Conservation (phyloP, 1,140 invertebrate species). For the Anagrus nilaparvatae region DNA sequence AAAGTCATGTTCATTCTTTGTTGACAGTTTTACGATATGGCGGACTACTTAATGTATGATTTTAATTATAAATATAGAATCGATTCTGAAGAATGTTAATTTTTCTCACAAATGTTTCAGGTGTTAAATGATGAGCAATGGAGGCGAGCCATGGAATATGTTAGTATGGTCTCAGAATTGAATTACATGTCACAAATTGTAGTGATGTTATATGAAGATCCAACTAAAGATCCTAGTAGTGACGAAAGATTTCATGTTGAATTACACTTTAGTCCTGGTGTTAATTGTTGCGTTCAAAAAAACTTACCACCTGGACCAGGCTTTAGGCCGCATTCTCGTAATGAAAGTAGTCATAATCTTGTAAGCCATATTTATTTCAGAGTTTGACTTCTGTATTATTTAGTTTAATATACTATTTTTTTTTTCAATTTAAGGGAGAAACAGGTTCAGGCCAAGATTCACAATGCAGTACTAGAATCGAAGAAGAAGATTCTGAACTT, state of each 20-base stretch:
- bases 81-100: neutral
- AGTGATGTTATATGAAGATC: slow-evolving; percentile 99
- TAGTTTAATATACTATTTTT: slow-evolving; percentile 1
- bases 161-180: slow-evolving; percentile 92
- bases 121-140: slow-evolving; percentile 90
- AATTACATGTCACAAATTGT: slow-evolving; percentile 99
- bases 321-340: slow-evolving; percentile 82
- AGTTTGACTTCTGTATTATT: neutral
- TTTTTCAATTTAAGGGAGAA: slow-evolving; percentile 24
- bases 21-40: slow-evolving; percentile 93
- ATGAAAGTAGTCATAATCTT: slow-evolving; percentile 50
- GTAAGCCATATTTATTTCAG: slow-evolving; percentile 20
- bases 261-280: slow-evolving; percentile 94
- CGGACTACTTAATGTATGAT: slow-evolving; percentile 74
- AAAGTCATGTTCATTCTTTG: slow-evolving; percentile 97
- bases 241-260: slow-evolving; percentile 94
- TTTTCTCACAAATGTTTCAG: slow-evolving; percentile 36
- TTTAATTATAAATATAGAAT: slow-evolving; percentile 1
- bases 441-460: slow-evolving; percentile 34
- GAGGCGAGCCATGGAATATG: slow-evolving; percentile 96
- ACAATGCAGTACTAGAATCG: slow-evolving; percentile 50
- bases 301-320: slow-evolving; percentile 87
- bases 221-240: slow-evolving; percentile 83
- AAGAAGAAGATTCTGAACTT: slow-evolving; percentile 45
- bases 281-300: slow-evolving; percentile 91